phyloP scores from a whole-genome alignment of 2,888 invertebrate species.

The Drosophila nr. perissopoda region DNA sequence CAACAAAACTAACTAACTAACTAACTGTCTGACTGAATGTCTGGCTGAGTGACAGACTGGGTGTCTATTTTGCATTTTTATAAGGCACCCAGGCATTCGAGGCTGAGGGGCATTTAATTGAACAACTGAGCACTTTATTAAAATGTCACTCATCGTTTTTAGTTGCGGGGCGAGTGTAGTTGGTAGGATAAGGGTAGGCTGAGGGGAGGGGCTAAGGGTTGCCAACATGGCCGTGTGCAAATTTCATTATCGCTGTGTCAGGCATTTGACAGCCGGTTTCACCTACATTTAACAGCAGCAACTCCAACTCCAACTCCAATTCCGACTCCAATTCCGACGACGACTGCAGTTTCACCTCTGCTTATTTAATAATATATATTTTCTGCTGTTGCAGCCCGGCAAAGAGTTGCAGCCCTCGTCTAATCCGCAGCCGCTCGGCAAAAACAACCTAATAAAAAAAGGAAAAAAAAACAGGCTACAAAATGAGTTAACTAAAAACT shows the following conservation, averaged over 20 bases:
- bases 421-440: constrained; percentile 49
- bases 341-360: constrained; percentile 7
- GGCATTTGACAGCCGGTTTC: constrained; percentile 74
- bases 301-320: constrained; percentile 5
- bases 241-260: constrained; percentile 78
- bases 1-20: constrained; percentile 29
- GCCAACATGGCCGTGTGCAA: constrained; percentile 63
- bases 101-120: constrained; percentile 67
- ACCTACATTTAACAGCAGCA: constrained; percentile 70
- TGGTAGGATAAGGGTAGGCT: background rate
- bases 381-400: constrained; percentile 28
- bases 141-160: constrained; percentile 76
- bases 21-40: constrained; percentile 19
- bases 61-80: constrained; percentile 60
- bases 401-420: constrained; percentile 20
- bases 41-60: constrained; percentile 18
- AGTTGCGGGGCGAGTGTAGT: constrained; percentile 7
- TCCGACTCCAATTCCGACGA: constrained; percentile 14
- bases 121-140: constrained; percentile 80
- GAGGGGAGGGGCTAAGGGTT: background rate
- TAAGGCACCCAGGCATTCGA: constrained; percentile 24
- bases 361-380: constrained; percentile 20
- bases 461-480: constrained; percentile 20
- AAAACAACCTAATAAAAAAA: constrained; percentile 29
- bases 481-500: constrained; percentile 66